Conservation (phyloP, 2,113 vertebrate species). For the Desmodus rotundus region DNA sequence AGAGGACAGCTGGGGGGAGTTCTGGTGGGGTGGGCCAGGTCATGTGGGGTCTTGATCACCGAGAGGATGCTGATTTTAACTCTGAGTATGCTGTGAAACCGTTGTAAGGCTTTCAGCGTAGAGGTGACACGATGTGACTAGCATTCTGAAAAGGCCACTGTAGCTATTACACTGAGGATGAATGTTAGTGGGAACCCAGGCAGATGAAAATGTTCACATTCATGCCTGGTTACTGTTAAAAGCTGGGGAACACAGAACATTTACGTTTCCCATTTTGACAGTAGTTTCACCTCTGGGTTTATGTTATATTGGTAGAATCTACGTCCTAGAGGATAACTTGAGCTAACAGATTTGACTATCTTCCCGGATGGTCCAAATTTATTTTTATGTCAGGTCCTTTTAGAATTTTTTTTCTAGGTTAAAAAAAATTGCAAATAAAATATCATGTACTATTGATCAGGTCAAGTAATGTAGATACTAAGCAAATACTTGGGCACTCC, state of each 20-base stretch:
- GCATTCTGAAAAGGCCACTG: neutral
- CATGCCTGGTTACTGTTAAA: neutral
- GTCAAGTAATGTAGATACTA: neutral
- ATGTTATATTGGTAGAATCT: neutral
- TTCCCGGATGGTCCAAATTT: neutral
- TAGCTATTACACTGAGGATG: neutral
- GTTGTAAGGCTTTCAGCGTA: neutral
- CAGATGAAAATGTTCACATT: neutral
- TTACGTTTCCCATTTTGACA: neutral
- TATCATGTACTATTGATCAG: neutral
- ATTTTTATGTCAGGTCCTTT: neutral
- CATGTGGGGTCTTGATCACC: neutral
- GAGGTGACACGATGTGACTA: neutral
- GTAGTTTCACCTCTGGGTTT: neutral
- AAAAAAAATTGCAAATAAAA: neutral
- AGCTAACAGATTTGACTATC: neutral
- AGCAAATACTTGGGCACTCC: neutral
- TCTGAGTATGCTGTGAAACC: neutral
- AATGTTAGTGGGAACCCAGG: neutral
- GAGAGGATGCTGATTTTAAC: neutral
- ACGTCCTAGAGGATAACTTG: neutral
- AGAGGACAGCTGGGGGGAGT: neutral
- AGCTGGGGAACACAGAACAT: constrained; percentile 6
- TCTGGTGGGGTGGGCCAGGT: neutral
- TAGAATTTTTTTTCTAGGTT: constrained; percentile 21